phyloP scores from a whole-genome alignment of 2,113 vertebrate genomes.

The Ciconia boyciana region DNA sequence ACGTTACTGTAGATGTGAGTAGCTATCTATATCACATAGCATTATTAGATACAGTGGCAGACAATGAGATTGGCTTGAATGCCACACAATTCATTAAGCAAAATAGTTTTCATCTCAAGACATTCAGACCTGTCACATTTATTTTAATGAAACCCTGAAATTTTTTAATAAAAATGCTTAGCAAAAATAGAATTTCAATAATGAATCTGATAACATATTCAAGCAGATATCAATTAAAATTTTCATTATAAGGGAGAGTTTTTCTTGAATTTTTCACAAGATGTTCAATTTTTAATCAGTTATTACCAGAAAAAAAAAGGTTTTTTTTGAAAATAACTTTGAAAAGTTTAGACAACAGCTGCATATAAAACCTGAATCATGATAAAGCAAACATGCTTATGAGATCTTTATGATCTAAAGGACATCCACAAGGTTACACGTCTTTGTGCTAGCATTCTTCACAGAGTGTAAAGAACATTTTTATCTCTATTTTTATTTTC shows the following conservation, averaged over 20 bases:
- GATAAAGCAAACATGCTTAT: background rate
- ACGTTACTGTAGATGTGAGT: background rate
- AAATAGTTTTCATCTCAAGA: background rate
- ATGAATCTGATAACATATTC: background rate
- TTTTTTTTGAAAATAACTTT: background rate
- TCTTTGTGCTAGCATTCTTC: background rate
- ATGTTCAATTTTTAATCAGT: conserved; percentile 4
- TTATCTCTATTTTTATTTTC: background rate
- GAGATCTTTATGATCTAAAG: background rate
- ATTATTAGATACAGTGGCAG: background rate
- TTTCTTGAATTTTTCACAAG: conserved; percentile 42
- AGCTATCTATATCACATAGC: background rate
- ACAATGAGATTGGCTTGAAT: background rate
- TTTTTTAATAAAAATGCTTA: background rate
- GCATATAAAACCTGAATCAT: background rate
- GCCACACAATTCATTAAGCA: conserved; percentile 6
- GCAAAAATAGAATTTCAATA: conserved; percentile 15
- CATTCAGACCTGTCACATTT: background rate
- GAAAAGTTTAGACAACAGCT: background rate
- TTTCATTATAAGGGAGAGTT: background rate
- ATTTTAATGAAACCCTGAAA: background rate
- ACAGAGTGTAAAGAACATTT: background rate
- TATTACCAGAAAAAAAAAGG: background rate
- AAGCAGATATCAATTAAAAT: conserved; percentile 50
- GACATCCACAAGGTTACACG: background rate